Conservation (phyloP, 2,888 invertebrate species). For the Clistopyga incitator region DNA sequence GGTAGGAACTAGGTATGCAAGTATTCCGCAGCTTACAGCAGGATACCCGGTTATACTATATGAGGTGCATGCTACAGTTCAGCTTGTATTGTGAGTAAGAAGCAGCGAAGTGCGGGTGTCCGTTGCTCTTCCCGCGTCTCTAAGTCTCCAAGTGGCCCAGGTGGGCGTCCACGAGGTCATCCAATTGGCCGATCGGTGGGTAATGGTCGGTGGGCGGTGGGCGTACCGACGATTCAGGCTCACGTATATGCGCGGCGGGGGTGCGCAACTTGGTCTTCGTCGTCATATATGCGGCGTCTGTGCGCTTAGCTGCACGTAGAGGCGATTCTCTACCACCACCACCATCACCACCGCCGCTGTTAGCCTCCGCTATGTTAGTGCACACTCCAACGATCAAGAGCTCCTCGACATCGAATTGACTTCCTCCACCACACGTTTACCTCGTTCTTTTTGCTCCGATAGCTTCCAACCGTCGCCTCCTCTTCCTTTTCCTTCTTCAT, state of each 20-base stretch:
- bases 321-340: slow-evolving; percentile 27
- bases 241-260: slow-evolving; percentile 78
- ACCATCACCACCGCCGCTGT: slow-evolving; percentile 20
- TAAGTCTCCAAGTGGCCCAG: slow-evolving; percentile 50
- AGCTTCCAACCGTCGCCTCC: slow-evolving; percentile 20
- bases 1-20: slow-evolving; percentile 16
- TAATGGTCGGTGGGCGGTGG: slow-evolving; percentile 83
- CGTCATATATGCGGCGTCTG: slow-evolving; percentile 31
- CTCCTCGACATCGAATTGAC: slow-evolving; percentile 29
- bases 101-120: slow-evolving; percentile 51
- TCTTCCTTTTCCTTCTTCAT: slow-evolving; percentile 24
- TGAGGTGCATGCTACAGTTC: background rate
- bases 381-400: slow-evolving; percentile 27
- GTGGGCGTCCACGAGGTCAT: slow-evolving; percentile 81
- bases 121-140: slow-evolving; percentile 51
- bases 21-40: slow-evolving; percentile 20
- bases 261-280: slow-evolving; percentile 77
- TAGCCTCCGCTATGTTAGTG: slow-evolving; percentile 21
- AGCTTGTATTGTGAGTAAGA: slow-evolving; percentile 19
- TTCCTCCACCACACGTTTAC: slow-evolving; percentile 28
- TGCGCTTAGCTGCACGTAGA: slow-evolving; percentile 11
- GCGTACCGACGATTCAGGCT: slow-evolving; percentile 74
- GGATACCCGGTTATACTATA: slow-evolving; percentile 24
- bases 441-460: slow-evolving; percentile 13
- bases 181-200: slow-evolving; percentile 82